Percentiles rank a stretch among this genome's conserved stretches.
These are phyloP conservation scores for Ormia ochracea DNA, from an alignment of 2,888 invertebrate genomes.

Conservation along the genomic window DNA sequence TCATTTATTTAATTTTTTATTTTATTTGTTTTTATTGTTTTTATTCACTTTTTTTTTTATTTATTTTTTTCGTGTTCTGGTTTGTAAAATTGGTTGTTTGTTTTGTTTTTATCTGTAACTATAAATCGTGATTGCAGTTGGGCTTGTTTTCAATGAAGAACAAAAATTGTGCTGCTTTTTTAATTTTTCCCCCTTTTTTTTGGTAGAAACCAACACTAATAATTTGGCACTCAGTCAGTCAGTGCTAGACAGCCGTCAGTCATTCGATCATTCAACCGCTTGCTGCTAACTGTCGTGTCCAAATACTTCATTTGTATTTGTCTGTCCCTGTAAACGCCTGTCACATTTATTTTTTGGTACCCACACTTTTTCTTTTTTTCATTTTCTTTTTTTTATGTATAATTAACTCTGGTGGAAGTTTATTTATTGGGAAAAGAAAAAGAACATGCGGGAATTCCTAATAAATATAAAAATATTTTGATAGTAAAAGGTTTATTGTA, in stretches of 20 bases:
- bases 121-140: conserved; percentile 49
- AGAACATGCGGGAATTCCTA: too few species aligned
- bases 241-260: neutral
- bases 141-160: conserved; percentile 1
- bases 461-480: too few species aligned
- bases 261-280: conserved; percentile 22
- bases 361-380: conserved; percentile 9
- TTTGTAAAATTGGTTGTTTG: too few species aligned
- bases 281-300: conserved; percentile 41
- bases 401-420: conserved; percentile 47
- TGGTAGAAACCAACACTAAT: conserved; percentile 38
- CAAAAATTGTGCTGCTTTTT: too few species aligned
- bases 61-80: neutral
- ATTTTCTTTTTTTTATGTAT: too few species aligned
- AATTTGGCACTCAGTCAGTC: conserved; percentile 39
- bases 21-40: neutral
- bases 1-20: too few species aligned
- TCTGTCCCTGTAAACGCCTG: conserved; percentile 3
- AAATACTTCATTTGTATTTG: neutral
- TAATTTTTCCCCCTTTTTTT: too few species aligned
- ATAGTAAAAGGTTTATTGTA: too few species aligned
- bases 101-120: conserved; percentile 26
- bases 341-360: neutral
- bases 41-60: neutral
- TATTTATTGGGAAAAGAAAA: conserved; percentile 1